Percentiles rank a stretch among this genome's conserved stretches.
These are phyloP conservation scores for Irena cyanogastra DNA, from an alignment of 2,113 vertebrate genomes.

Conservation along the genomic window DNA sequence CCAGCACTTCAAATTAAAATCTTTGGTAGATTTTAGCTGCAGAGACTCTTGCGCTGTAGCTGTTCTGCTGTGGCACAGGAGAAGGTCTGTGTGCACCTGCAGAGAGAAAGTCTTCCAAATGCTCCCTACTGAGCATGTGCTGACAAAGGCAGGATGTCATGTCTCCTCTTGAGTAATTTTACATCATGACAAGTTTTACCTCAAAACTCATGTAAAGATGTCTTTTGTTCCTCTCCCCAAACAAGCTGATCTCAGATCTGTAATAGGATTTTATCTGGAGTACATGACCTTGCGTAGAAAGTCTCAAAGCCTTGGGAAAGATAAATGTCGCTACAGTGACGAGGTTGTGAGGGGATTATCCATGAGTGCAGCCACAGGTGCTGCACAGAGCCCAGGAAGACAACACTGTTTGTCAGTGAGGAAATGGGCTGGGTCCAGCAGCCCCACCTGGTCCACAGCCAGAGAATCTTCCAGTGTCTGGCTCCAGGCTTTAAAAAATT, in stretches of 20 bases:
- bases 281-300: background rate
- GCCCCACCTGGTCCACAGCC: background rate
- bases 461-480: conserved; percentile 11
- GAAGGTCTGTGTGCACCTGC: background rate
- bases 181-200: background rate
- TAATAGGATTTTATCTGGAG: conserved; percentile 40
- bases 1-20: background rate
- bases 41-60: background rate
- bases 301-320: background rate
- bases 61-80: background rate
- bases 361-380: background rate
- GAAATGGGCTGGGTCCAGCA: background rate
- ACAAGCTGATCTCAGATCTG: background rate
- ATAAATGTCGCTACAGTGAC: background rate
- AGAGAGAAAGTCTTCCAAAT: background rate
- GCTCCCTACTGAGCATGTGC: background rate
- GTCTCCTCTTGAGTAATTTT: background rate
- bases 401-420: conserved; percentile 49
- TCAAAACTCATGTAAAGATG: background rate
- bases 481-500: conserved; percentile 28
- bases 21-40: conserved; percentile 53
- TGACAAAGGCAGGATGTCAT: background rate
- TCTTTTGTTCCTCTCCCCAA: background rate
- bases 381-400: conserved; percentile 6
- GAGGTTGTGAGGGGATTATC: conserved; percentile 4